These are phyloP conservation scores for Coracopsis vasa DNA, from an alignment of 2,113 vertebrate genomes.

Conservation along the genomic window DNA sequence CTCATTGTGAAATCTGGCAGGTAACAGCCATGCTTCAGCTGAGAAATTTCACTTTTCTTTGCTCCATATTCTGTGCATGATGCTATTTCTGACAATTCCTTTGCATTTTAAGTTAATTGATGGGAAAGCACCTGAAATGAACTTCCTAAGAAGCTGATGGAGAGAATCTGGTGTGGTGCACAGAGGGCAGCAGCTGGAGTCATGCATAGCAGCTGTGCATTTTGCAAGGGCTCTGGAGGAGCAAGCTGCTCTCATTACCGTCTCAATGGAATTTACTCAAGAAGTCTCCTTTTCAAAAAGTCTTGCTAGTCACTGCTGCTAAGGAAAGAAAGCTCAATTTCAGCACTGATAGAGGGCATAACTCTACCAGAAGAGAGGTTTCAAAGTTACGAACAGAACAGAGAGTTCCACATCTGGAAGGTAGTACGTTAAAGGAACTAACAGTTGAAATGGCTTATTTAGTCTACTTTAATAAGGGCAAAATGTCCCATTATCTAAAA, in stretches of 20 bases:
- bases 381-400: background rate
- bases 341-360: background rate
- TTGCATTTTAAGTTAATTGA: background rate
- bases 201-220: fast-evolving
- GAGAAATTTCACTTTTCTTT: background rate
- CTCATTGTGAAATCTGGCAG: background rate
- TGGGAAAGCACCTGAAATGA: background rate
- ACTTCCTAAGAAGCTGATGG: background rate
- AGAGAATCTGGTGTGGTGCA: background rate
- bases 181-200: background rate
- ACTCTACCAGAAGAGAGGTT: background rate
- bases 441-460: background rate
- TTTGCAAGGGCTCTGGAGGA: background rate
- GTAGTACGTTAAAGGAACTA: background rate
- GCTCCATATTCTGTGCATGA: background rate
- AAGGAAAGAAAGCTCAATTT: background rate
- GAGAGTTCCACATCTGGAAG: background rate
- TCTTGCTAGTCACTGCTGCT: background rate
- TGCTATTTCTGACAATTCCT: background rate
- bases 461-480: background rate
- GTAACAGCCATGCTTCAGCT: background rate
- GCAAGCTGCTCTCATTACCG: background rate
- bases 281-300: background rate
- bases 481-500: background rate
- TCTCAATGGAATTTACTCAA: background rate